These are phyloP conservation scores for Rachycentron canadum DNA, from an alignment of 2,797 vertebrate species.

Conservation along the genomic window DNA sequence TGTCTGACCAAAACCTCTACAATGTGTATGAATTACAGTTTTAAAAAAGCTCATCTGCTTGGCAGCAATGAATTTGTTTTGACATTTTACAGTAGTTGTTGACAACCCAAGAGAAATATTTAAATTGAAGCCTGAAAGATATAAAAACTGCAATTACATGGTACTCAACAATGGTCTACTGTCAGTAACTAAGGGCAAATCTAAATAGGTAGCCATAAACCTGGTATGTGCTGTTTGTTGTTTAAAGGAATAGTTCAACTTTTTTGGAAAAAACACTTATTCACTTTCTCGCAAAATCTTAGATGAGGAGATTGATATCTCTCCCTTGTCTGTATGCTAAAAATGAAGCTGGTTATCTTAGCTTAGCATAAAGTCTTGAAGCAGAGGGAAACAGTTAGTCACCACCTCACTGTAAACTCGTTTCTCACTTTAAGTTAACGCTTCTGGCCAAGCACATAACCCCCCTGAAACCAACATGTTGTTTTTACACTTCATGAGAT, in stretches of 20 bases:
- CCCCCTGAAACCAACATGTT: neutral
- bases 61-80: neutral
- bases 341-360: neutral
- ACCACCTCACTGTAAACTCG: neutral
- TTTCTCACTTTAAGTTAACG: neutral
- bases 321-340: neutral
- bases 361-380: neutral
- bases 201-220: neutral
- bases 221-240: constrained; percentile 4
- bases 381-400: neutral
- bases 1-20: constrained; percentile 19
- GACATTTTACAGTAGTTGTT: constrained; percentile 14
- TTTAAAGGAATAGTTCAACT: constrained; percentile 4
- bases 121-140: neutral
- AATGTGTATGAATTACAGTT: constrained; percentile 31
- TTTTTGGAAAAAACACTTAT: constrained; percentile 12
- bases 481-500: neutral
- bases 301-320: neutral
- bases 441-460: neutral
- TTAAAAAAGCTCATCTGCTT: constrained; percentile 8
- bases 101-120: constrained; percentile 3
- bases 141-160: constrained; percentile 7
- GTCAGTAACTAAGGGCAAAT: constrained; percentile 22
- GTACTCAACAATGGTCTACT: neutral
- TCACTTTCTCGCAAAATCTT: neutral